Evolutionary conservation across 2,888 invertebrate species (phyloP).

Genomic region (Chloromyia formosa): DNA sequence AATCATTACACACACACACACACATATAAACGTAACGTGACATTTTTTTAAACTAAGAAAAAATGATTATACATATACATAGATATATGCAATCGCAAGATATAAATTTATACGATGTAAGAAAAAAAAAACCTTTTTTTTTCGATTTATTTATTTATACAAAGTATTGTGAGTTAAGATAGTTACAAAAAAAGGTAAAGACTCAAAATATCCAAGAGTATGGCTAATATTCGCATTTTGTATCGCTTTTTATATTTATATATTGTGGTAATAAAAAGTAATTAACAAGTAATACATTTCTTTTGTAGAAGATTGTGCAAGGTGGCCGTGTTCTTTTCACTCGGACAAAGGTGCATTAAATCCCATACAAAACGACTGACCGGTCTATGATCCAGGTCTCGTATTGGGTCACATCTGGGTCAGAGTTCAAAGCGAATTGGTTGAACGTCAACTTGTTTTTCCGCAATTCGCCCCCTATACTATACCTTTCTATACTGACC

Average conservation of each 20-base stretch:
- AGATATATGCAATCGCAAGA: constrained; percentile 11
- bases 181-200: constrained; percentile 22
- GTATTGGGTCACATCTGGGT: too few species aligned
- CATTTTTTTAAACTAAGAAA: constrained; percentile 17
- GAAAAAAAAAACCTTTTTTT: constrained; percentile 13
- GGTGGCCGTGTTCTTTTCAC: too few species aligned
- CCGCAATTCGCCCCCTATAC: too few species aligned
- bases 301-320: too few species aligned
- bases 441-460: too few species aligned
- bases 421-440: too few species aligned
- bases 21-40: constrained; percentile 1
- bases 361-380: too few species aligned
- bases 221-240: constrained; percentile 49
- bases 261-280: constrained; percentile 41
- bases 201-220: constrained; percentile 42
- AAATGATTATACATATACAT: not conserved
- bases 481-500: too few species aligned
- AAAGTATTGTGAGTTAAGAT: constrained; percentile 28
- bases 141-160: constrained; percentile 43
- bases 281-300: too few species aligned
- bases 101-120: constrained; percentile 35
- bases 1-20: constrained; percentile 6
- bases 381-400: too few species aligned
- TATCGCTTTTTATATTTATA: constrained; percentile 50
- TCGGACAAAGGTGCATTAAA: too few species aligned